Evolutionary conservation across 2,797 vertebrate species (phyloP).

Genomic region (Trachurus trachurus): DNA sequence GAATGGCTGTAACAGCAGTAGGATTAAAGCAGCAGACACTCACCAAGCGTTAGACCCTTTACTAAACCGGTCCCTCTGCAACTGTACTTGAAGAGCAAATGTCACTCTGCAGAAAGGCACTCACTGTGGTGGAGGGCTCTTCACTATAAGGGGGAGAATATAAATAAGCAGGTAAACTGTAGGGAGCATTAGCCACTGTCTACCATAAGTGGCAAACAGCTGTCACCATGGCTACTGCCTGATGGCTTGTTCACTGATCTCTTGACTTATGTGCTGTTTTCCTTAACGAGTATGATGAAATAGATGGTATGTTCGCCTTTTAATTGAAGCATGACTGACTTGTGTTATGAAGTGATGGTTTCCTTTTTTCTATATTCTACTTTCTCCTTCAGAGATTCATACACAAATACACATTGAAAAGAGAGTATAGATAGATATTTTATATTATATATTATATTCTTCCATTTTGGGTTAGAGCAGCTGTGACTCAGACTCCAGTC

Average conservation of each 20-base stretch:
- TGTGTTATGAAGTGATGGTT: background rate
- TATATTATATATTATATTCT: background rate
- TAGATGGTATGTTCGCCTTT: background rate
- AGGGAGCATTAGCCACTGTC: conserved; percentile 5
- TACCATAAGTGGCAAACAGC: conserved; percentile 25
- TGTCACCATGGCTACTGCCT: conserved; percentile 35
- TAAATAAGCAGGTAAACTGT: conserved; percentile 32
- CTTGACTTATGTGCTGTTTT: background rate
- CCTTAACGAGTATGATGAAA: background rate
- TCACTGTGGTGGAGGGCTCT: conserved; percentile 29
- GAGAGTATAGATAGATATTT: background rate
- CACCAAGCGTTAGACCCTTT: background rate
- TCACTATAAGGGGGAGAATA: conserved; percentile 20
- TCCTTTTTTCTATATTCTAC: background rate
- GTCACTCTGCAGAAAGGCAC: conserved; percentile 7
- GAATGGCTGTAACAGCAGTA: background rate
- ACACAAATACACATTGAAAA: background rate
- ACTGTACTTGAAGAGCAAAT: background rate
- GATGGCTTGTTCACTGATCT: background rate
- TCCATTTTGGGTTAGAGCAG: background rate
- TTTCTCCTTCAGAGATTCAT: background rate
- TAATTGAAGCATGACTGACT: background rate
- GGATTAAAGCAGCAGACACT: background rate
- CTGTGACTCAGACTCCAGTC: too few relatives aligned
- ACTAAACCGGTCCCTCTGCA: conserved; percentile 1